Percentiles rank a stretch among this genome's conserved stretches.
Conservation (phyloP, 2,113 vertebrate species). For the Rhinogobius similis region DNA sequence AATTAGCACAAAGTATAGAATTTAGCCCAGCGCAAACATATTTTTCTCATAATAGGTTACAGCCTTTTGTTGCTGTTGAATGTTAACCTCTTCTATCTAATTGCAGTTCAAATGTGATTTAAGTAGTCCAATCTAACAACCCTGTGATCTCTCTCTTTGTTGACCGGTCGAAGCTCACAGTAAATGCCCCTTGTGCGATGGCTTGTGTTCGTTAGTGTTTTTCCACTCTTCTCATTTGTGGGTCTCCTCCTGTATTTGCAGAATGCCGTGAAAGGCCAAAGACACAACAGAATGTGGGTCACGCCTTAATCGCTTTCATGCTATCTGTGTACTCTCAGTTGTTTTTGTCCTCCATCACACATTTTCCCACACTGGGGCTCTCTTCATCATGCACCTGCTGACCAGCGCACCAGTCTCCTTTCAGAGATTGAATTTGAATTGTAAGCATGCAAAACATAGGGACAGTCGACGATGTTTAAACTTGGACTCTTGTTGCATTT, state of each 20-base stretch:
- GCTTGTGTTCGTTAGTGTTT: constrained; percentile 74
- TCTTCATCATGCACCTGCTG: constrained; percentile 58
- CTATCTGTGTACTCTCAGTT: constrained; percentile 65
- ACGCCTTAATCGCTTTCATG: constrained; percentile 74
- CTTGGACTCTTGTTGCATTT: background rate
- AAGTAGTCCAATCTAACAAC: background rate
- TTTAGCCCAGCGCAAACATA: background rate
- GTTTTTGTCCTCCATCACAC: constrained; percentile 71
- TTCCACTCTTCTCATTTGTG: constrained; percentile 62
- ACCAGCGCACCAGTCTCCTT: constrained; percentile 18
- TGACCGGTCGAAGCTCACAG: constrained; percentile 39
- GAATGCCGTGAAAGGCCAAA: constrained; percentile 67
- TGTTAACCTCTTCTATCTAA: background rate
- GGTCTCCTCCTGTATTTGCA: constrained; percentile 67
- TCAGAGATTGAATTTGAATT: constrained; percentile 13
- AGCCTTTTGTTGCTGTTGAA: constrained; percentile 1
- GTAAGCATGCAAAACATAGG: background rate
- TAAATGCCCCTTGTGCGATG: constrained; percentile 59
- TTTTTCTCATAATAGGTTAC: background rate
- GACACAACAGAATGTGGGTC: constrained; percentile 74
- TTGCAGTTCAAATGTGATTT: background rate
- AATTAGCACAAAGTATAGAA: background rate
- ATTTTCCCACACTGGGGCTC: constrained; percentile 70
- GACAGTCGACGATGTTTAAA: background rate
- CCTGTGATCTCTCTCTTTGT: background rate